Evolutionary conservation across 1,140 invertebrate genomes (phyloP).

Genomic region (Drosophila saltans): DNA sequence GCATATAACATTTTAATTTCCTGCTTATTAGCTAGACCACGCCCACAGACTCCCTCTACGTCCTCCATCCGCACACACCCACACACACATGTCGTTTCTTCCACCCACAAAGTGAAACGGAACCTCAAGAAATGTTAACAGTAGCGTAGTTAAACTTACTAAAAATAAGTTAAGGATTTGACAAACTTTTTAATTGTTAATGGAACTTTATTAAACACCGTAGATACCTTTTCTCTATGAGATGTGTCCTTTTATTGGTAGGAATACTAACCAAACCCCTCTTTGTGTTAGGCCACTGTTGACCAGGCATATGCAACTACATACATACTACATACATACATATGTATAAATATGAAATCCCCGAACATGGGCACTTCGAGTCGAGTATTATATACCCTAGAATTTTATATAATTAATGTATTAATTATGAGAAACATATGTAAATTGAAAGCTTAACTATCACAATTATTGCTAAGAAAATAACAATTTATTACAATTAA

Average conservation of each 20-base stretch:
- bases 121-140: constrained; percentile 11
- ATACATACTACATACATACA: neutral
- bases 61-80: constrained; percentile 14
- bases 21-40: constrained; percentile 72
- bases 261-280: too few relatives aligned
- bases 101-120: neutral
- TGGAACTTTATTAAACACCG: too few relatives aligned
- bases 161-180: too few relatives aligned
- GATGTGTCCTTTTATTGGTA: too few relatives aligned
- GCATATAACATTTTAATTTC: constrained; percentile 82
- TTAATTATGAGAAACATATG: too few relatives aligned
- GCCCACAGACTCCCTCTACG: constrained; percentile 4
- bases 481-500: too few relatives aligned
- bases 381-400: neutral
- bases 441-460: too few relatives aligned
- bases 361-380: neutral
- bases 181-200: too few relatives aligned
- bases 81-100: neutral
- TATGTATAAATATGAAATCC: neutral
- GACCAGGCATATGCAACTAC: neutral
- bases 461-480: too few relatives aligned
- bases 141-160: neutral
- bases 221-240: too few relatives aligned
- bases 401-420: too few relatives aligned
- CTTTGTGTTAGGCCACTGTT: too few relatives aligned